phyloP scores from a whole-genome alignment of 2,888 invertebrate genomes.

The Cheilosia scutellata region DNA sequence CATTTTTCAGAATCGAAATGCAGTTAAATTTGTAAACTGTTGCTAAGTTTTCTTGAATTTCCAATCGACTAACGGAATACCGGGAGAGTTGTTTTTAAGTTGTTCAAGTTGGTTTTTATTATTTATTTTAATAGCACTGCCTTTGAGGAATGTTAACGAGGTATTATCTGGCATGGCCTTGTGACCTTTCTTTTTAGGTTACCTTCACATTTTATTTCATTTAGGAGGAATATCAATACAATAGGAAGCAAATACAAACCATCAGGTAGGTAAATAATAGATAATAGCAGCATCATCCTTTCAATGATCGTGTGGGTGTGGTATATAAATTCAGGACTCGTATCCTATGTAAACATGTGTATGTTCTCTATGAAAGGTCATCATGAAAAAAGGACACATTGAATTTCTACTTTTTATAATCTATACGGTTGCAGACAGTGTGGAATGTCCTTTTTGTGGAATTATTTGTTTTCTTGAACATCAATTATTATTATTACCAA shows the following conservation, averaged over 20 bases:
- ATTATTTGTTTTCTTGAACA: not conserved
- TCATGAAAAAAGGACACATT: constrained; percentile 6
- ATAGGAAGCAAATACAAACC: constrained; percentile 20
- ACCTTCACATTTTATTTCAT: constrained; percentile 6
- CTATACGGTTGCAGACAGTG: constrained; percentile 6
- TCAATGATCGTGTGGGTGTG: constrained; percentile 62
- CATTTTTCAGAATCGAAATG: constrained; percentile 54
- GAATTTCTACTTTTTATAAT: constrained; percentile 14
- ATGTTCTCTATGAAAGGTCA: not conserved
- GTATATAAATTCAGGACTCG: constrained; percentile 42
- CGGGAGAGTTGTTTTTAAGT: constrained; percentile 3
- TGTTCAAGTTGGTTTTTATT: not conserved
- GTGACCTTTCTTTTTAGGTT: constrained; percentile 39
- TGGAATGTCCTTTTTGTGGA: constrained; percentile 16
- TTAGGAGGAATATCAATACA: constrained; percentile 21
- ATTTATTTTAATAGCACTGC: not conserved
- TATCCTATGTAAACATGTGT: constrained; percentile 48
- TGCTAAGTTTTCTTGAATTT: constrained; percentile 38
- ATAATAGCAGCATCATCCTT: constrained; percentile 33
- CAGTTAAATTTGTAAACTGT: constrained; percentile 67
- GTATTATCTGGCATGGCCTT: constrained; percentile 26
- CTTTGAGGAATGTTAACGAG: constrained; percentile 25
- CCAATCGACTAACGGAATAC: not conserved
- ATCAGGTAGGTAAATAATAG: constrained; percentile 59
- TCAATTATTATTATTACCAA: no score